Conservation (phyloP, 2,888 invertebrate species). For the Horisme vitalbata region DNA sequence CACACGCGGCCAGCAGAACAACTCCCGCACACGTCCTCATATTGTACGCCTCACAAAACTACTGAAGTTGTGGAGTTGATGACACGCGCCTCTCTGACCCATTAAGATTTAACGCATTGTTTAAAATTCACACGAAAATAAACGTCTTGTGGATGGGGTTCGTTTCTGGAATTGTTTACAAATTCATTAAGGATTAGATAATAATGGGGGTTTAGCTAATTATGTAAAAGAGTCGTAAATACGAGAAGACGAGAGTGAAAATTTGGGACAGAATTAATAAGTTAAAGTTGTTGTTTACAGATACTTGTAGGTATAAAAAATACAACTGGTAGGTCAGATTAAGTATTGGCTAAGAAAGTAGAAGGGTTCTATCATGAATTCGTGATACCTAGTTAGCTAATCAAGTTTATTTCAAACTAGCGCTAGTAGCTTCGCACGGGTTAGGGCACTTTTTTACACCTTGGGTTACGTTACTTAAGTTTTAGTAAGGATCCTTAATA, state of each 20-base stretch:
- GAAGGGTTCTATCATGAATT: no score
- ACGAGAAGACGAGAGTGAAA: background rate
- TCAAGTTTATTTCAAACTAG: no score
- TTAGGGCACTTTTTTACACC: no score
- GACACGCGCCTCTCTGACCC: slow-evolving; percentile 15
- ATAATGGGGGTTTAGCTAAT: background rate
- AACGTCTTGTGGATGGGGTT: slow-evolving; percentile 15
- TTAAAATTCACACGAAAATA: slow-evolving; percentile 26
- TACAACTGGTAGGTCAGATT: no score
- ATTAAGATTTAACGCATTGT: slow-evolving; percentile 20
- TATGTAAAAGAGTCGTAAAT: slow-evolving; percentile 1
- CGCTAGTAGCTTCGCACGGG: no score
- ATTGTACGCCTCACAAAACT: slow-evolving; percentile 41
- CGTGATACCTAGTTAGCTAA: no score
- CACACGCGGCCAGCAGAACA: slow-evolving; percentile 55
- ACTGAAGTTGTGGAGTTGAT: slow-evolving; percentile 44
- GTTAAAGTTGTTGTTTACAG: no score
- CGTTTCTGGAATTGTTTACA: slow-evolving; percentile 15
- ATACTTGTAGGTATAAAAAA: no score
- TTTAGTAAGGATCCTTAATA: no score
- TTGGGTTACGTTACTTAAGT: no score
- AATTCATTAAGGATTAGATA: slow-evolving; percentile 1
- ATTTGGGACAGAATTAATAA: background rate
- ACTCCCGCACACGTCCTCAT: slow-evolving; percentile 75
- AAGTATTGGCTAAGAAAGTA: no score